Conservation (phyloP, 2,888 invertebrate genomes). For the Caenorhabditis panamensis region DNA sequence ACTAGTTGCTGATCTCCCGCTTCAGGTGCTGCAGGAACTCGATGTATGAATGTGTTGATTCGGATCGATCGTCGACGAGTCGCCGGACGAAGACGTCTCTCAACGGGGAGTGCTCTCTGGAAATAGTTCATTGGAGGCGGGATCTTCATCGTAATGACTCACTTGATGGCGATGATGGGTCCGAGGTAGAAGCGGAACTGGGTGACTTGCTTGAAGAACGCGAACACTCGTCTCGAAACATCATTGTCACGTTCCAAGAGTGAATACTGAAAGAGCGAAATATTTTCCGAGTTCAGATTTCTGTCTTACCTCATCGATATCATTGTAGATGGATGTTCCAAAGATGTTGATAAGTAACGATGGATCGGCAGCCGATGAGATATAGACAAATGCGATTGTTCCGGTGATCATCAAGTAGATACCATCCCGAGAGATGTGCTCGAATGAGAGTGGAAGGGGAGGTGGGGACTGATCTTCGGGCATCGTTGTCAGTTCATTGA, state of each 20-base stretch:
- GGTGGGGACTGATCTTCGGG: slow-evolving; percentile 82
- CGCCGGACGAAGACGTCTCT: slow-evolving; percentile 90
- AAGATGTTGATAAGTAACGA: slow-evolving; percentile 65
- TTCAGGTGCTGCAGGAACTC: slow-evolving; percentile 94
- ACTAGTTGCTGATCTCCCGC: slow-evolving; percentile 71
- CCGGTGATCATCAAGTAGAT: slow-evolving; percentile 94
- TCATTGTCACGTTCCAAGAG: slow-evolving; percentile 61
- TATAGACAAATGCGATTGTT: slow-evolving; percentile 78
- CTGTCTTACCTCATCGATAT: slow-evolving; percentile 64
- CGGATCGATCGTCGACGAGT: slow-evolving; percentile 94
- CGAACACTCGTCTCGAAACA: slow-evolving; percentile 58
- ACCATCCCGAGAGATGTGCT: slow-evolving; percentile 87
- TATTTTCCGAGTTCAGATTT: not conserved
- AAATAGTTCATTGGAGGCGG: slow-evolving; percentile 73
- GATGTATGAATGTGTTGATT: slow-evolving; percentile 94
- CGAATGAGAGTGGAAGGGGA: slow-evolving; percentile 89
- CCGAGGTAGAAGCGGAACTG: slow-evolving; percentile 66
- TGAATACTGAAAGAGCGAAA: slow-evolving; percentile 58
- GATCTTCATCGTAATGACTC: not conserved
- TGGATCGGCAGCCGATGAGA: slow-evolving; percentile 66
- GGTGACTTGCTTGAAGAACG: slow-evolving; percentile 65
- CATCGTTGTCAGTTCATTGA: slow-evolving; percentile 84
- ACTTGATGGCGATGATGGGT: slow-evolving; percentile 66
- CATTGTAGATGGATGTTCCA: slow-evolving; percentile 63
- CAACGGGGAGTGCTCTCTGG: slow-evolving; percentile 92